phyloP scores from a whole-genome alignment of 1,140 invertebrate species.

The Luehdorfia chinensis region DNA sequence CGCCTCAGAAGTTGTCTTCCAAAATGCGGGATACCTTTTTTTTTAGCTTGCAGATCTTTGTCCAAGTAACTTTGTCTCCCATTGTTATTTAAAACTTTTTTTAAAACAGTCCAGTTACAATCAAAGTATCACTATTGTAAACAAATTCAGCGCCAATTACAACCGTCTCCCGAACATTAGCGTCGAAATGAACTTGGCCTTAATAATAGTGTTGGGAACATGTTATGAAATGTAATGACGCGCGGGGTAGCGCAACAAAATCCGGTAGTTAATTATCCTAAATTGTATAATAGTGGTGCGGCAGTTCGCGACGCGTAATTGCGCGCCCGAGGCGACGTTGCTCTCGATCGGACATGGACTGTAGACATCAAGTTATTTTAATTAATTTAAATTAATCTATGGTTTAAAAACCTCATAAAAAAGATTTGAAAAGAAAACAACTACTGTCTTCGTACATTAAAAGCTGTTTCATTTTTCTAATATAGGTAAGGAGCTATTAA shows the following conservation, averaged over 20 bases:
- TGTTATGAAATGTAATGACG: constrained; percentile 68
- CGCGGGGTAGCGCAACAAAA: constrained; percentile 45
- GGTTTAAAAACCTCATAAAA: no score
- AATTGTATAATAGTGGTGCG: constrained; percentile 68
- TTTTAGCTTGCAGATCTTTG: no score
- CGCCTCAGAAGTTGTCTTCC: no score
- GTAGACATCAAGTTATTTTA: constrained; percentile 11
- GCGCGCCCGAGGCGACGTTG: constrained; percentile 25
- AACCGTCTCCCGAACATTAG: constrained; percentile 41
- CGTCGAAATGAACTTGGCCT: constrained; percentile 36
- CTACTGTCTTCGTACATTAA: no score
- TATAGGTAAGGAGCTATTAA: no score
- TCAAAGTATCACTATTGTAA: constrained; percentile 28
- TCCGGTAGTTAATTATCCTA: constrained; percentile 74
- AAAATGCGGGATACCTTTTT: no score
- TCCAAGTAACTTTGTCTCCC: no score
- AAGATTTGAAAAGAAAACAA: no score
- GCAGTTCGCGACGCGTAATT: constrained; percentile 50
- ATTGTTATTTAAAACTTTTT: no score
- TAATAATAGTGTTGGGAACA: constrained; percentile 55
- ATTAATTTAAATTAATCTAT: constrained; percentile 16
- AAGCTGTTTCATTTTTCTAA: no score
- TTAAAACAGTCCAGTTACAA: no score
- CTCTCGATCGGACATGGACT: constrained; percentile 5
- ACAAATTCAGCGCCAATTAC: constrained; percentile 54